Evolutionary conservation across 2,797 vertebrate genomes (phyloP), one percentile per base, ranked within the genome.

Genomic region (Liparis tanakae): DNA sequence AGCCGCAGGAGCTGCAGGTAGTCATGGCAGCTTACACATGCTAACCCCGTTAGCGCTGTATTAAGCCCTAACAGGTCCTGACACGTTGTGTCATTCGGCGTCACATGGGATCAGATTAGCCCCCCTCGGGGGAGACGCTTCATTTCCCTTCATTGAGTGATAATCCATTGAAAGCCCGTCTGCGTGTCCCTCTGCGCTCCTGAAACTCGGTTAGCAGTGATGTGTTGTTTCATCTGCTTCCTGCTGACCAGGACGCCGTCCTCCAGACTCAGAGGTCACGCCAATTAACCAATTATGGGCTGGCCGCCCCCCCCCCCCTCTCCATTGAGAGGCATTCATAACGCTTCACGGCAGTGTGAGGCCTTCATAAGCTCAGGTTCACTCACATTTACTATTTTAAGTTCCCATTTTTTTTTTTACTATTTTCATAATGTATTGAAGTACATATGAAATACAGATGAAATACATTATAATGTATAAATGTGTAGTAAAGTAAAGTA

Each of bases 161-260:
- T 87, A 90, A 93, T 92, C 91, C 75, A 91, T 91, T 60, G 56
- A 81, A 92, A 93, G 25, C 25, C 25, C 70, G 3, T 92, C 82
- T 68, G 61, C 0, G 72, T 73, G 46, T 84, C 70, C 36, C 44
- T 76, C 48, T 46, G 56, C 66, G 63, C 63, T 33, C 33, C 33
- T 50, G 33, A 76, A 87, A 87, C 65, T 72, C 67, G 50, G 81
- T 86, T 89, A 90, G 84, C 79, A 89, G 81, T 46, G 85, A 87
- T 77, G 80, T 80, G 80, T 84, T 68, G 59, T 65, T 68, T 74
- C 33, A 7, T 56, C 50, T 37, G 72, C 48, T 68, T 83, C 69
- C 76, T 88, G 76, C 72, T 83, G 62, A 81, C 65, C 70, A 48
- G 41, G 54, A 66, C 55, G 1, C 37, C n/a, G 0, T 70, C 65